These are phyloP conservation scores for Amblyraja radiata DNA, from an alignment of 2,797 vertebrate genomes.

Conservation along the genomic window DNA sequence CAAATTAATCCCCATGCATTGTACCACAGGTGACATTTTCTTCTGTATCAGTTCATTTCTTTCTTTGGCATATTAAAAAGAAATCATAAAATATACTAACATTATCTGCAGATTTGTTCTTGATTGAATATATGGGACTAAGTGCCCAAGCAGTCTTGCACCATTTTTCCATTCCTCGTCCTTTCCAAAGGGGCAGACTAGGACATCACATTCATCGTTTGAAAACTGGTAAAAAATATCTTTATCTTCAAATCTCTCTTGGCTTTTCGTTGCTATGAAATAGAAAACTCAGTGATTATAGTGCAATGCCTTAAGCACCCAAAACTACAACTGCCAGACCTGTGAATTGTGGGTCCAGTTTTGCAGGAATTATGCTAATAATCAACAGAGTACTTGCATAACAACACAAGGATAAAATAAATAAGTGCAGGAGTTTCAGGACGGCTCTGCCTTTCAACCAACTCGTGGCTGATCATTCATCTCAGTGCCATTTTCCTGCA, in stretches of 20 bases:
- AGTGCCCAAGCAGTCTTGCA: slow-evolving; percentile 77
- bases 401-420: too few relatives aligned
- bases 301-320: background rate
- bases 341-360: background rate
- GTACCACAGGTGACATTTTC: background rate
- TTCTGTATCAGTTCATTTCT: background rate
- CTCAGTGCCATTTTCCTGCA: too few relatives aligned
- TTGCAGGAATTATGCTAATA: background rate
- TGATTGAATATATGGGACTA: slow-evolving; percentile 75
- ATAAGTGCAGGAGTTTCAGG: too few relatives aligned
- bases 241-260: slow-evolving; percentile 81
- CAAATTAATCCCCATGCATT: background rate
- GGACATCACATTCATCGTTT: slow-evolving; percentile 80
- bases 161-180: slow-evolving; percentile 86
- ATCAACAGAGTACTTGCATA: too few relatives aligned
- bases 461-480: too few relatives aligned
- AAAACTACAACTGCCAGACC: background rate
- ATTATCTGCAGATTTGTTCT: slow-evolving; percentile 77
- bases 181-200: slow-evolving; percentile 84
- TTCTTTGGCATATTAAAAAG: background rate
- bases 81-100: slow-evolving; percentile 24
- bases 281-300: slow-evolving; percentile 28
- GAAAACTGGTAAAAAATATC: slow-evolving; percentile 96
- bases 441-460: too few relatives aligned
- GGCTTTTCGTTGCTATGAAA: slow-evolving; percentile 75